phyloP scores from a whole-genome alignment of 1,140 invertebrate genomes.

The Euwallacea fornicatus region DNA sequence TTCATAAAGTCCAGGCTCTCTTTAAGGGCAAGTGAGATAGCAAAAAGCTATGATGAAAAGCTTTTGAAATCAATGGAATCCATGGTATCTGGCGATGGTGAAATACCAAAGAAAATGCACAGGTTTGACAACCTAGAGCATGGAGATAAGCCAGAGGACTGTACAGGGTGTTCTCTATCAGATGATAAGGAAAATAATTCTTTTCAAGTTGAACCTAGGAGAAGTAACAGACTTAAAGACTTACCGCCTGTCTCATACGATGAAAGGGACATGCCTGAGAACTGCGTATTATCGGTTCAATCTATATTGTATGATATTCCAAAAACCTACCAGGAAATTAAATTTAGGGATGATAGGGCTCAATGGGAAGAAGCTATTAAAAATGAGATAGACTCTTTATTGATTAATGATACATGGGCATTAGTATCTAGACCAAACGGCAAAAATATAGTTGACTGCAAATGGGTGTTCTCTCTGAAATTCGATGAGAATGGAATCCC shows the following conservation, averaged over 20 bases:
- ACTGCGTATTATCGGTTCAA: not conserved
- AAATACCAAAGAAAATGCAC: too few species aligned
- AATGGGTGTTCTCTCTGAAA: conserved; percentile 51
- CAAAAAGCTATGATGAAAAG: too few species aligned
- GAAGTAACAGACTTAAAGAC: conserved; percentile 26
- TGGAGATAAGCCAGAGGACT: too few species aligned
- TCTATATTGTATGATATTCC: conserved; percentile 2
- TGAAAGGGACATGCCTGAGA: not conserved
- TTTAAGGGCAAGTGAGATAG: not conserved
- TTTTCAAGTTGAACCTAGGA: conserved; percentile 1
- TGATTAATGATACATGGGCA: conserved; percentile 52
- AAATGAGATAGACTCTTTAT: conserved; percentile 51
- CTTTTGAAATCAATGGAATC: too few species aligned
- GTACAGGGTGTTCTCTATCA: too few species aligned
- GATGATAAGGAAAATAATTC: too few species aligned
- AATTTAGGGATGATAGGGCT: conserved; percentile 43
- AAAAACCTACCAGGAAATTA: conserved; percentile 42
- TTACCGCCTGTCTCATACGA: not conserved
- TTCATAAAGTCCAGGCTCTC: conserved; percentile 44
- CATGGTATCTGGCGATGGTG: too few species aligned
- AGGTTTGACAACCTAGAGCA: too few species aligned
- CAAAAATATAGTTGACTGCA: conserved; percentile 52
- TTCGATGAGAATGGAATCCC: conserved; percentile 48
- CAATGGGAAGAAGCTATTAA: conserved; percentile 51
- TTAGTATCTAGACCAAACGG: conserved; percentile 50